Evolutionary conservation across 2,797 vertebrate genomes (phyloP).

Genomic region (Pelochelys cantorii): DNA sequence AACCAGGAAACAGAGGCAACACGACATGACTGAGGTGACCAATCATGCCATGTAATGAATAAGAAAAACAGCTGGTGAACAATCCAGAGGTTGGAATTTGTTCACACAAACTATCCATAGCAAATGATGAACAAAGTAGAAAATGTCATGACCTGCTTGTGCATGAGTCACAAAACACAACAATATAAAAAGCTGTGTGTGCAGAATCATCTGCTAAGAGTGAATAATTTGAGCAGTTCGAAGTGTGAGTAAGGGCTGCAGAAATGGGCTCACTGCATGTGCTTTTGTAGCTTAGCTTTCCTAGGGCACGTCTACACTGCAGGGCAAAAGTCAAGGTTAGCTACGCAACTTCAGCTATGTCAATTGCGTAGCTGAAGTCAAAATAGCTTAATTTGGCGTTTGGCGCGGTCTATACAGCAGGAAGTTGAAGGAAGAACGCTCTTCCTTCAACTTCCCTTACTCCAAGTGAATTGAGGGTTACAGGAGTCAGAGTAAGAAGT

Average conservation of each 20-base stretch:
- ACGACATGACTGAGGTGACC: background rate
- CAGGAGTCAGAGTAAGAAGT: too few species aligned
- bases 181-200: conserved; percentile 38
- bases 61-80: background rate
- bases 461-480: too few species aligned
- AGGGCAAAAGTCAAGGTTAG: too few species aligned
- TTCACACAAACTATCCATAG: conserved; percentile 22
- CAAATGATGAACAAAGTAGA: conserved; percentile 9
- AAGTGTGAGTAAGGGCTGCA: conserved; percentile 19
- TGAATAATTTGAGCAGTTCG: conserved; percentile 64
- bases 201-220: conserved; percentile 34
- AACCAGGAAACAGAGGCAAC: background rate
- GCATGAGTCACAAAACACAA: conserved; percentile 24
- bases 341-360: too few species aligned
- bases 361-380: too few species aligned
- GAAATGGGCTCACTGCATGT: background rate
- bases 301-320: background rate
- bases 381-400: too few species aligned
- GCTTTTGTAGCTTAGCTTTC: background rate
- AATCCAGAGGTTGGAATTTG: background rate
- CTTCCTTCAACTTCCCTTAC: too few species aligned
- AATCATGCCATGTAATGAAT: conserved; percentile 16
- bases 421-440: too few species aligned
- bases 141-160: conserved; percentile 51
- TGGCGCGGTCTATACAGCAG: too few species aligned